Evolutionary conservation across 2,797 vertebrate species (phyloP).

Genomic region (Kryptopterus vitreolus): DNA sequence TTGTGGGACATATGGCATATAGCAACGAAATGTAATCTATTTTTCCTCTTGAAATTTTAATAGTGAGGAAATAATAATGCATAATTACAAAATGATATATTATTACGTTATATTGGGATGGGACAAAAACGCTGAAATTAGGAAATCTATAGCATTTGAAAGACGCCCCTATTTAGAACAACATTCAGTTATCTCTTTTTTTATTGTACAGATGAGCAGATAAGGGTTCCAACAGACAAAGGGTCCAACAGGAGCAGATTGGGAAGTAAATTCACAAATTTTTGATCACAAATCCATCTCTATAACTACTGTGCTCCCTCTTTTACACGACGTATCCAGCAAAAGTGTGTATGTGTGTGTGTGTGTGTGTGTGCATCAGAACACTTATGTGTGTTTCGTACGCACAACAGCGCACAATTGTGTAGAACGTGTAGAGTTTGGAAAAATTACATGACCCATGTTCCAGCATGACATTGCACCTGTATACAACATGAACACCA

Average conservation of each 20-base stretch:
- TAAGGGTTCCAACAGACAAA: too few relatives aligned
- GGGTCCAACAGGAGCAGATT: too few relatives aligned
- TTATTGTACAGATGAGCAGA: too few relatives aligned
- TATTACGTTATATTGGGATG: too few relatives aligned
- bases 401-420: neutral
- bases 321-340: too few relatives aligned
- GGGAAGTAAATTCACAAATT: too few relatives aligned
- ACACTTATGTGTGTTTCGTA: neutral
- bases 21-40: constrained; percentile 10
- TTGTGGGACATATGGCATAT: constrained; percentile 47
- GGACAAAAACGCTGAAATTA: too few relatives aligned
- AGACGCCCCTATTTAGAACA: too few relatives aligned
- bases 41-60: neutral
- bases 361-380: neutral
- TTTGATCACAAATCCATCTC: too few relatives aligned
- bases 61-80: neutral
- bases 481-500: neutral
- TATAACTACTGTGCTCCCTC: too few relatives aligned
- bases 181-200: too few relatives aligned
- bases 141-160: too few relatives aligned
- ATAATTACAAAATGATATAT: neutral
- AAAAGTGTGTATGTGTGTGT: neutral
- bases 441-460: neutral
- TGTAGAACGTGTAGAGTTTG: neutral
- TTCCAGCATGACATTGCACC: neutral